phyloP scores from a whole-genome alignment of 1,140 invertebrate genomes.

The Calephelis nemesis region DNA sequence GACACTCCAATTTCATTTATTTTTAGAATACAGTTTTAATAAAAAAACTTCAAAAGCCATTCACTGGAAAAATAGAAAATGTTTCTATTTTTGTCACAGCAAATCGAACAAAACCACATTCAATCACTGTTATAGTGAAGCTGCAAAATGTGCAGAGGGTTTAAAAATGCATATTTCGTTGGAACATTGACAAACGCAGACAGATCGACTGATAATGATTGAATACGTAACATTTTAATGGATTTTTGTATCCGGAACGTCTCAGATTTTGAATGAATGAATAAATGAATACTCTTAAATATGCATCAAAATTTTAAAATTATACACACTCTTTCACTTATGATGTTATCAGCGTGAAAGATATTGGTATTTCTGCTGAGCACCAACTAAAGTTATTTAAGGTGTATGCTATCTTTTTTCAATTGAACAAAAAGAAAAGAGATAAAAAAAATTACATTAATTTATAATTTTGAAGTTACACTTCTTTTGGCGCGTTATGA shows the following conservation, averaged over 20 bases:
- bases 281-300: too few species aligned
- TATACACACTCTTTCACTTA: too few species aligned
- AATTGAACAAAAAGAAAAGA: too few species aligned
- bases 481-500: too few species aligned
- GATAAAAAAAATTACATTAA: too few species aligned
- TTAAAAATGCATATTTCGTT: constrained; percentile 14
- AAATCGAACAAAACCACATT: constrained; percentile 18
- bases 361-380: too few species aligned
- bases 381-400: too few species aligned
- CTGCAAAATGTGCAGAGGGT: constrained; percentile 5
- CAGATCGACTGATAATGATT: constrained; percentile 6
- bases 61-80: background rate
- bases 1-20: background rate
- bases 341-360: too few species aligned
- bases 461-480: too few species aligned
- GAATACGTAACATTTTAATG: constrained; percentile 1
- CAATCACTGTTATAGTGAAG: constrained; percentile 13
- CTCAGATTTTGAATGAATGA: background rate
- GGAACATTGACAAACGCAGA: constrained; percentile 16
- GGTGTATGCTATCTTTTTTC: too few species aligned
- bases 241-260: background rate
- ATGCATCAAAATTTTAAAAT: too few species aligned
- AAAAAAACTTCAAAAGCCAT: constrained; percentile 5
- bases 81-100: constrained; percentile 6
- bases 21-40: background rate